These are phyloP conservation scores for Laterallus jamaicensis DNA, from an alignment of 2,113 vertebrate genomes.

Conservation along the genomic window DNA sequence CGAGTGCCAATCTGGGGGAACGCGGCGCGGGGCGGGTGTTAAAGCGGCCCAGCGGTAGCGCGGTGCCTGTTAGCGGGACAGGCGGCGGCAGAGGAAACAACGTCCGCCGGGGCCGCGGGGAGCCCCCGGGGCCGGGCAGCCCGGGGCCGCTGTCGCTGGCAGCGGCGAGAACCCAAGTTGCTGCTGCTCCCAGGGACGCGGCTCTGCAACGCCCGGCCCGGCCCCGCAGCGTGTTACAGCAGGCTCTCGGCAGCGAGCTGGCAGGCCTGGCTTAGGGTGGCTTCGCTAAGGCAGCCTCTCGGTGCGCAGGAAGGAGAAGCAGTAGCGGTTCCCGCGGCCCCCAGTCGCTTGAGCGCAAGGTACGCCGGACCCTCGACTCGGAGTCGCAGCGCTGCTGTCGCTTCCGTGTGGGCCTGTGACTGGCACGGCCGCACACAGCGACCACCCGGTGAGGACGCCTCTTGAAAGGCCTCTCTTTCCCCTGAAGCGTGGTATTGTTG, in stretches of 20 bases:
- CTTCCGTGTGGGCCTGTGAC: accelerated
- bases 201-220: accelerated
- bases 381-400: background rate
- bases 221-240: accelerated
- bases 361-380: too few species aligned
- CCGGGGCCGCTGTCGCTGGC: too few species aligned
- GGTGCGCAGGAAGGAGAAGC: accelerated
- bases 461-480: background rate
- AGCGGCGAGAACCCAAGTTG: accelerated
- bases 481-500: background rate
- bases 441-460: background rate
- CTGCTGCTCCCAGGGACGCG: background rate
- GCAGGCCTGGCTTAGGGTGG: accelerated
- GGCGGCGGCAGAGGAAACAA: background rate
- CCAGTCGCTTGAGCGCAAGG: accelerated
- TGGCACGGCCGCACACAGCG: background rate
- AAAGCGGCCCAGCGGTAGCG: accelerated
- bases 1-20: background rate
- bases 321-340: accelerated
- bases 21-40: accelerated
- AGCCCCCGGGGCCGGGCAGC: background rate
- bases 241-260: background rate
- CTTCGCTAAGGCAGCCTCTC: background rate
- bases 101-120: background rate
- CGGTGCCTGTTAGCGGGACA: too few species aligned